phyloP scores from a whole-genome alignment of 2,797 vertebrate species.

The Anguilla pacifica region DNA sequence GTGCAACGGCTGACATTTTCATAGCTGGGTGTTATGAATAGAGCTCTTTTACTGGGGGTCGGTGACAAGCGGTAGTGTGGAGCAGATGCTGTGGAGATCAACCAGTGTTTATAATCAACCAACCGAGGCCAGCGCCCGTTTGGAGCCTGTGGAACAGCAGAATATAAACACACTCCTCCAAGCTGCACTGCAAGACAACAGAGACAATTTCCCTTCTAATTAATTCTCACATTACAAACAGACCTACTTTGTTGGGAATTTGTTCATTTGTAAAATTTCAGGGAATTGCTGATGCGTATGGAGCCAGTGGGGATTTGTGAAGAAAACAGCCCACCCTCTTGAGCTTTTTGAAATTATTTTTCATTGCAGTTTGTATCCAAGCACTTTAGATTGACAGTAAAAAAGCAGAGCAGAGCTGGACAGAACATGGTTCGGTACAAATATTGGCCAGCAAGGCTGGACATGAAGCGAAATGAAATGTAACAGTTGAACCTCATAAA shows the following conservation, averaged over 20 bases:
- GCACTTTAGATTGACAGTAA: not conserved
- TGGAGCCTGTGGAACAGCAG: not conserved
- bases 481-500: not conserved
- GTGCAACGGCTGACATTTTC: not conserved
- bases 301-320: not conserved
- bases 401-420: not conserved
- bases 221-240: not conserved
- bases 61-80: not conserved
- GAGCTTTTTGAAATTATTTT: not conserved
- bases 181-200: not conserved
- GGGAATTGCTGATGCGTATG: not conserved
- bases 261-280: not conserved
- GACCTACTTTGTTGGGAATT: not conserved
- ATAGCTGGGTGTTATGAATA: not conserved
- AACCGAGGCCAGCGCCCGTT: no score
- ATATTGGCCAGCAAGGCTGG: not conserved
- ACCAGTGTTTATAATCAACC: no score
- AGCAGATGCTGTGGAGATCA: not conserved
- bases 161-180: not conserved
- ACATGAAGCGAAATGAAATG: not conserved
- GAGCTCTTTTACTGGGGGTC: not conserved
- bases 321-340: not conserved
- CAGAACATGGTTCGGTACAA: not conserved
- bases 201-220: not conserved
- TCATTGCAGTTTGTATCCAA: not conserved